Evolutionary conservation across 1,140 invertebrate genomes (phyloP), one percentile per base, ranked within the genome.

Genomic region (Harlomillsia oculata): DNA sequence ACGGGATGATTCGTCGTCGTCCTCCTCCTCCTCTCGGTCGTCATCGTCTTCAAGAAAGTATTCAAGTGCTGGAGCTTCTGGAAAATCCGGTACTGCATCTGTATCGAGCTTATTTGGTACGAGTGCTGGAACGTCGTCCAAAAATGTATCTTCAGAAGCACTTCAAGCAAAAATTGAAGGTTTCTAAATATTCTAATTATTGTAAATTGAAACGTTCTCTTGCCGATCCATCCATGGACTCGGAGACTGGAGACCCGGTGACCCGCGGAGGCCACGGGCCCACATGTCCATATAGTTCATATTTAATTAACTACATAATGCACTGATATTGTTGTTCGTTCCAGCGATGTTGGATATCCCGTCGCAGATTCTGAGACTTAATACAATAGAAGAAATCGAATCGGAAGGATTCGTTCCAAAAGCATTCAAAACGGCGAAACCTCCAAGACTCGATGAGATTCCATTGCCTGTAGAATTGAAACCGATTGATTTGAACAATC

Each of bases 321-420:
- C n/a, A n/a, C n/a, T n/a, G n/a, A n/a, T n/a, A n/a, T n/a, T n/a
- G n/a, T n/a, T n/a, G n/a, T n/a, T n/a, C n/a, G n/a, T n/a, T n/a
- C n/a, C n/a, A n/a, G n/a, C n/a, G n/a, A n/a, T n/a, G n/a, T n/a
- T n/a, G n/a, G 62, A 63, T 34, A 36, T 63, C 3, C 29, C 36
- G 14, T 11, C 23, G 8, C 62, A 63, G 30, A 21, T 63, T 1
- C 37, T 56, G 28, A 32, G 62, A 28, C 16, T 50, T 20, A 56
- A 56, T 37, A 58, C 62, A 6, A 60, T 63, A 39, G 62, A 63
- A 21, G 57, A 57, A 13, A 59, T 63, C n/a, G 62, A 63, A 39
- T 25, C 18, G 14, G 58, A 60, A 28, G 62, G 62, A 28, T 63
- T 63, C 57, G 50, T 40, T 21, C 54, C 53, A 18, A 56, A 60